A percentile compares a stretch with the other conserved stretches of the same genome.
These are phyloP conservation scores for Drosophila pandora DNA, from an alignment of 1,140 invertebrate species.

Conservation along the genomic window DNA sequence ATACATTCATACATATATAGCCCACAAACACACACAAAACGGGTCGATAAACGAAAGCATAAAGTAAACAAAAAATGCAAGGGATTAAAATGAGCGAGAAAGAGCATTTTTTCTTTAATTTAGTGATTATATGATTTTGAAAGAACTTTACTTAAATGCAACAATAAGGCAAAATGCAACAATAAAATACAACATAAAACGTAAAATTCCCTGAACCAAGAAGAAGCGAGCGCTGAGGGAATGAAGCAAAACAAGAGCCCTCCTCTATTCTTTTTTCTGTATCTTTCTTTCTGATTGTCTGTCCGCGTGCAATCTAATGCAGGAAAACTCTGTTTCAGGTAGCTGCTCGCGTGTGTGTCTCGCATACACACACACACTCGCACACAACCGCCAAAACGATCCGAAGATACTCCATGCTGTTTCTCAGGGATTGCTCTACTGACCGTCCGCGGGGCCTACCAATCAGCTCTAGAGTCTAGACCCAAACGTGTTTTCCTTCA, in stretches of 20 bases:
- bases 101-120: constrained; percentile 6
- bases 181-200: not conserved
- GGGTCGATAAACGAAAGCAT: constrained; percentile 83
- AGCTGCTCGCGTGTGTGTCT: constrained; percentile 42
- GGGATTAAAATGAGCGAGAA: constrained; percentile 39
- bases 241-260: constrained; percentile 51
- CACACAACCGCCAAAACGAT: not conserved
- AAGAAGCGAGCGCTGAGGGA: constrained; percentile 38
- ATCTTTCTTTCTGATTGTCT: constrained; percentile 45
- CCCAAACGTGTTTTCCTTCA: too few species aligned
- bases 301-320: constrained; percentile 77
- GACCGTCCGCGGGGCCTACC: too few species aligned
- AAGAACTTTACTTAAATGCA: not conserved
- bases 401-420: too few species aligned
- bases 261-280: constrained; percentile 11
- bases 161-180: not conserved
- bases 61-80: constrained; percentile 79
- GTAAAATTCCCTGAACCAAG: not conserved
- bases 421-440: too few species aligned
- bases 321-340: constrained; percentile 79
- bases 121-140: not conserved
- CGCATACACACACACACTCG: constrained; percentile 3
- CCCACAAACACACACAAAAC: constrained; percentile 68
- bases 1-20: constrained; percentile 47
- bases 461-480: too few species aligned